Evolutionary conservation across 2,888 invertebrate species (phyloP).

Genomic region (Caradrina clavipalpis): DNA sequence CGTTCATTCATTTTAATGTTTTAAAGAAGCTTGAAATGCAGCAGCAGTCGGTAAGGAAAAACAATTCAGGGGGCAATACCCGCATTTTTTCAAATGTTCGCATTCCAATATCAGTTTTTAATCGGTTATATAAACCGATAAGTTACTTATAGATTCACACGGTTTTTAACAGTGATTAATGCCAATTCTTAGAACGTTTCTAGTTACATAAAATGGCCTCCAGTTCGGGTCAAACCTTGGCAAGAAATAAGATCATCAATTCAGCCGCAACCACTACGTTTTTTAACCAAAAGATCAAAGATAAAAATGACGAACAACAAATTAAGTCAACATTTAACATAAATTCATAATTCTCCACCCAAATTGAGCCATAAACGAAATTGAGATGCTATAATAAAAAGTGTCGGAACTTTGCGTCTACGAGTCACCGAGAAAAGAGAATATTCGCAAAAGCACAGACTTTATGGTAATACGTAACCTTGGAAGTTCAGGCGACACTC

Average conservation of each 20-base stretch:
- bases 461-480: conserved; percentile 62
- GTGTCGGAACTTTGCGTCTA: conserved; percentile 36
- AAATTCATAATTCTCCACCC: conserved; percentile 44
- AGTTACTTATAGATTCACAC: no score
- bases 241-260: background rate
- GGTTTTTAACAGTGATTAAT: no score
- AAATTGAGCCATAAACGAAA: conserved; percentile 60
- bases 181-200: no score
- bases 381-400: conserved; percentile 58
- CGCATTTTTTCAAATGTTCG: no score
- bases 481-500: conserved; percentile 47
- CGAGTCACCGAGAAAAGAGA: conserved; percentile 35
- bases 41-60: no score
- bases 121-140: no score
- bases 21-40: no score
- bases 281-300: conserved; percentile 18
- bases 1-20: no score
- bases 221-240: background rate
- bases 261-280: background rate
- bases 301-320: conserved; percentile 24
- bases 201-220: no score
- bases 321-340: conserved; percentile 39
- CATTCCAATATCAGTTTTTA: no score
- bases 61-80: no score
- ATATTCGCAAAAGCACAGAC: conserved; percentile 43